phyloP scores from a whole-genome alignment of 2,888 invertebrate species.

The Polyommatus iphigenia region DNA sequence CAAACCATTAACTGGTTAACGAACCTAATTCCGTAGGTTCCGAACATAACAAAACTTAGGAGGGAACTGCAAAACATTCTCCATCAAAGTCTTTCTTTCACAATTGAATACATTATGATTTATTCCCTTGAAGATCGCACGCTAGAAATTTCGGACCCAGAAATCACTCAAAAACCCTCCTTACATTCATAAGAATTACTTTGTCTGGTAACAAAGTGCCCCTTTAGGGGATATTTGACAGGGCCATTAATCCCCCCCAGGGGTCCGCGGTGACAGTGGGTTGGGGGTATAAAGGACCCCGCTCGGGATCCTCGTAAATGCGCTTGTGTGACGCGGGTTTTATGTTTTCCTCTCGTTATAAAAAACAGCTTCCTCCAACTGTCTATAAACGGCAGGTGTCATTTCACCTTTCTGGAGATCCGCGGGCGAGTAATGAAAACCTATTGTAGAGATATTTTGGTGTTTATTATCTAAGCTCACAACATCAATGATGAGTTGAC shows the following conservation, averaged over 20 bases:
- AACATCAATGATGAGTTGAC: not conserved
- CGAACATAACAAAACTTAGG: not conserved
- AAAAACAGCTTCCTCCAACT: conserved; percentile 27
- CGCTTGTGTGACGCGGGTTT: conserved; percentile 4
- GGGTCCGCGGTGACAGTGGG: conserved; percentile 41
- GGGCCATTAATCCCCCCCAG: conserved; percentile 49
- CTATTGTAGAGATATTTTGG: not conserved
- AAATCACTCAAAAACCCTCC: conserved; percentile 30
- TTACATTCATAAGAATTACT: conserved; percentile 38
- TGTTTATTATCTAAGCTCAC: not conserved
- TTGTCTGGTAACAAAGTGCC: conserved; percentile 40
- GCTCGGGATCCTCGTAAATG: conserved; percentile 24
- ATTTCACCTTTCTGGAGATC: conserved; percentile 13
- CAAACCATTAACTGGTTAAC: not conserved
- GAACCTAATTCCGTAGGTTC: not conserved
- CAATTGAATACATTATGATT: conserved; percentile 27
- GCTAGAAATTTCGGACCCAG: not conserved
- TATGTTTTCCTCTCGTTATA: conserved; percentile 30
- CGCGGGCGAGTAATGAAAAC: not conserved
- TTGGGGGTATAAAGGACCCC: conserved; percentile 13
- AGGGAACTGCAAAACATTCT: not conserved
- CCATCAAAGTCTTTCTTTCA: not conserved
- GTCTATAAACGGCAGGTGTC: conserved; percentile 28
- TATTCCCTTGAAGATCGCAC: not conserved
- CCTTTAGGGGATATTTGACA: conserved; percentile 46